Percentiles rank a stretch among this genome's conserved stretches.
These are phyloP conservation scores for Microtus richardsoni DNA, from an alignment of 2,113 vertebrate species.

Conservation along the genomic window DNA sequence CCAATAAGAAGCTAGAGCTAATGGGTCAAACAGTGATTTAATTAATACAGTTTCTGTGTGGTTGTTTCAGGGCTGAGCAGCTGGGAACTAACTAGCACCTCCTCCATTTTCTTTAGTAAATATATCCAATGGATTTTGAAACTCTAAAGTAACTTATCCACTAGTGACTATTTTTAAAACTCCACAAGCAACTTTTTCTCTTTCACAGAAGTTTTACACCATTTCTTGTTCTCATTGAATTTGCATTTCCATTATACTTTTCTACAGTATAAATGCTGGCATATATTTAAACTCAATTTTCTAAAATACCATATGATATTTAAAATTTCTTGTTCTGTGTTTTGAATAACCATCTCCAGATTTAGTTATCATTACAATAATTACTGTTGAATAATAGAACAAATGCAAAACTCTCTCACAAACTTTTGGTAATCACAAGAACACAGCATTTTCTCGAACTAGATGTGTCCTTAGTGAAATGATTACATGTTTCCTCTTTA, in stretches of 20 bases:
- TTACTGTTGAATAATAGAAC: conserved; percentile 57
- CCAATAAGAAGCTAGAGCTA: no score
- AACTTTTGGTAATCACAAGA: conserved; percentile 60
- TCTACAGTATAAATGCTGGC: conserved; percentile 46
- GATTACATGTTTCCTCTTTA: neutral
- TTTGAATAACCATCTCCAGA: conserved; percentile 72
- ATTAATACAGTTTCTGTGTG: no score
- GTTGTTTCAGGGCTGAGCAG: no score
- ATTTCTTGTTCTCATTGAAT: conserved; percentile 61
- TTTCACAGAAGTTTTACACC: conserved; percentile 46
- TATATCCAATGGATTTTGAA: neutral
- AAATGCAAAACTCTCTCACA: conserved; percentile 60
- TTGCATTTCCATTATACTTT: conserved; percentile 66
- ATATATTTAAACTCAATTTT: conserved; percentile 70
- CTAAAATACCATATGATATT: conserved; percentile 65
- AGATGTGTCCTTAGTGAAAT: conserved; percentile 27
- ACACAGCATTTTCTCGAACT: conserved; percentile 44
- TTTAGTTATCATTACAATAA: conserved; percentile 74
- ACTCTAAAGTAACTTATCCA: neutral
- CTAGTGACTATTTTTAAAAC: conserved; percentile 42
- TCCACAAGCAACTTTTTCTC: neutral
- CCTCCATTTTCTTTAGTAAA: conserved; percentile 8
- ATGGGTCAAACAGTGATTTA: no score
- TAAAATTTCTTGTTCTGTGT: conserved; percentile 48
- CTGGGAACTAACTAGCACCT: no score